Evolutionary conservation across 1,140 invertebrate species (phyloP).

Genomic region (Solenopsis fugax): DNA sequence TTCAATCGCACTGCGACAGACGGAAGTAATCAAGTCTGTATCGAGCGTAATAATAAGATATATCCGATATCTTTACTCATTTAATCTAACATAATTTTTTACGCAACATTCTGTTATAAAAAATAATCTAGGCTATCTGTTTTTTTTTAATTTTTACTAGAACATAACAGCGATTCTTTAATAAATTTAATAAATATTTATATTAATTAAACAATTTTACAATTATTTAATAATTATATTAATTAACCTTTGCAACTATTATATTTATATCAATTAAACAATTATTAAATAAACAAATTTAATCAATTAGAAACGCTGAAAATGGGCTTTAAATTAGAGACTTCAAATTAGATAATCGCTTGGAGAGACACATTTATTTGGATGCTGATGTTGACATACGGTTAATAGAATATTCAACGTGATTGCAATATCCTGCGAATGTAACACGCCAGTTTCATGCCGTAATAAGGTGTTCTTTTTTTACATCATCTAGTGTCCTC

Average conservation of each 20-base stretch:
- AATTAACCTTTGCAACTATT: no score
- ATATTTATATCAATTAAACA: no score
- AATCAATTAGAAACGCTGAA: no score
- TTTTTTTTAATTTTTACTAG: no score
- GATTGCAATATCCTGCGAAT: background rate
- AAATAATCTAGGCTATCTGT: no score
- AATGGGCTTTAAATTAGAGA: background rate
- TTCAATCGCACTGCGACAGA: slow-evolving; percentile 1
- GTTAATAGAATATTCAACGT: background rate
- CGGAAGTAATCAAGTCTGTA: slow-evolving; percentile 57
- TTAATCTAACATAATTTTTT: background rate
- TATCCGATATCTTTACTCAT: background rate
- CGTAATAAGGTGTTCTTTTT: slow-evolving; percentile 10
- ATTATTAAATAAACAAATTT: no score
- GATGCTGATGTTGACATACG: background rate
- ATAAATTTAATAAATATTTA: no score
- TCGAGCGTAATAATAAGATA: slow-evolving; percentile 42
- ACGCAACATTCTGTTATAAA: background rate
- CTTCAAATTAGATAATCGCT: background rate
- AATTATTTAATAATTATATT: no score
- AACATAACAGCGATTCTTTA: no score
- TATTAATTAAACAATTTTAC: no score
- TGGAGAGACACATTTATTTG: background rate
- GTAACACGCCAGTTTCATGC: background rate
- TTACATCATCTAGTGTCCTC: slow-evolving; percentile 55